These are phyloP conservation scores for Dromococcyx pavoninus DNA, from an alignment of 2,797 vertebrate genomes.

Conservation along the genomic window DNA sequence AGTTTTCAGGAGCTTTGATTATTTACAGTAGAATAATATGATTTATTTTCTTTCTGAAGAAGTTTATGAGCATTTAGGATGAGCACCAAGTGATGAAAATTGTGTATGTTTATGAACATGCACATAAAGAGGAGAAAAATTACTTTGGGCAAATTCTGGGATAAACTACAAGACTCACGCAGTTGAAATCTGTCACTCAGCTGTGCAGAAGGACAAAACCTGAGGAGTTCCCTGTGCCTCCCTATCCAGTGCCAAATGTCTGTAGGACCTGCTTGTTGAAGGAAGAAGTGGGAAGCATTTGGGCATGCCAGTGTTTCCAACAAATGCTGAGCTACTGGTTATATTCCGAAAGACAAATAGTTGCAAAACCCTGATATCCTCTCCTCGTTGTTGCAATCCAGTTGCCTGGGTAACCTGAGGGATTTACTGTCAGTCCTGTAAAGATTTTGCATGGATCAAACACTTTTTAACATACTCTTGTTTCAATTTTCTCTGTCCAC, in stretches of 20 bases:
- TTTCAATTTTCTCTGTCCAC: background rate
- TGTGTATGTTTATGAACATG: background rate
- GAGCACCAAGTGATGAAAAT: background rate
- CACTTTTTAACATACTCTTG: background rate
- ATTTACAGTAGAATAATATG: background rate
- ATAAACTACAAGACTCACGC: background rate
- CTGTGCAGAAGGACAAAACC: conserved; percentile 10
- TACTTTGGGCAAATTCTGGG: background rate
- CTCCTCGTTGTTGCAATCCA: background rate
- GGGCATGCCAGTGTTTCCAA: background rate
- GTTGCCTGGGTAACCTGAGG: background rate
- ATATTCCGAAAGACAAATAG: background rate
- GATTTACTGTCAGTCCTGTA: background rate
- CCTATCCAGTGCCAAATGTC: background rate
- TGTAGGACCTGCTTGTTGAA: background rate
- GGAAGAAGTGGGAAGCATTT: background rate
- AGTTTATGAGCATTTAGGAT: background rate
- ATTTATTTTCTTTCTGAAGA: background rate
- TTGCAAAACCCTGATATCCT: background rate
- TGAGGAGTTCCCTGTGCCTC: background rate
- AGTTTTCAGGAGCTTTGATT: background rate
- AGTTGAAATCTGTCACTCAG: background rate
- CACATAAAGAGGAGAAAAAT: background rate
- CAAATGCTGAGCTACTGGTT: background rate
- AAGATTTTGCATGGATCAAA: background rate